Base-by-base conservation (phyloP, 2,888 invertebrate genomes). In the Eubasilissa splendida region DNA sequence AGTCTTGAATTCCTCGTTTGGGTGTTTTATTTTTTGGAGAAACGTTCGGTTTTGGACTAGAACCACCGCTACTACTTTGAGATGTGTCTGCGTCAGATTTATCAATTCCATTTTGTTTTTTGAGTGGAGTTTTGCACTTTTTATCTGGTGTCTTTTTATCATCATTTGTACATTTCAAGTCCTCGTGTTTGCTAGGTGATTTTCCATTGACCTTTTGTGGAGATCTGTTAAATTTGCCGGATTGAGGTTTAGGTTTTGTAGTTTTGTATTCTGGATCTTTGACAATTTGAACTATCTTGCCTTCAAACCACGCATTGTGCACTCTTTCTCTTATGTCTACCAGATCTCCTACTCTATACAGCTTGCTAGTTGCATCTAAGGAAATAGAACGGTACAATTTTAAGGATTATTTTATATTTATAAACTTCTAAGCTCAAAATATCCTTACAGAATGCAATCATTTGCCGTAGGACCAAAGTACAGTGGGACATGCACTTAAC, bases 251-350 rank as follows among this genome's bases (percentile, higher is more conserved):
- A 59, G 52, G 53, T 22, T 53, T 54, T 58, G 50, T 42, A 59
- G 7, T 65, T 42, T 42, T 22, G 65, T 66, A 66, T 76, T 76
- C 81, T 68, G 89, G 88, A 74, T 90, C 87, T 53, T 86, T 86
- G 0, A 91, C 89, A 84, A 94, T 93, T 84, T 90, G 89, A 1
- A 89, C 84, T 83, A 94, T 90, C 85, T 90, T 91, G 0, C 92
- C 95, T 88, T 96, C 95, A 87, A 93, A 93, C 96, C 96, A 96
- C 9, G 93, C 92, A 8, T 95, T 95, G 85, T 90, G 88, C 74
- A 90, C 89, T n/a, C 86, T 85, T 85, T 94, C 92, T 80, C 90
- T 89, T 75, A 92, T 91, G 87, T 96, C 96, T 79, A 96, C 88
- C 0, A 92, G 87, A 86, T 96, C 95, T 33, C 93, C 94, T 76